Evolutionary conservation across 2,797 vertebrate species (phyloP).

Genomic region (Scomberomorus guttatus): DNA sequence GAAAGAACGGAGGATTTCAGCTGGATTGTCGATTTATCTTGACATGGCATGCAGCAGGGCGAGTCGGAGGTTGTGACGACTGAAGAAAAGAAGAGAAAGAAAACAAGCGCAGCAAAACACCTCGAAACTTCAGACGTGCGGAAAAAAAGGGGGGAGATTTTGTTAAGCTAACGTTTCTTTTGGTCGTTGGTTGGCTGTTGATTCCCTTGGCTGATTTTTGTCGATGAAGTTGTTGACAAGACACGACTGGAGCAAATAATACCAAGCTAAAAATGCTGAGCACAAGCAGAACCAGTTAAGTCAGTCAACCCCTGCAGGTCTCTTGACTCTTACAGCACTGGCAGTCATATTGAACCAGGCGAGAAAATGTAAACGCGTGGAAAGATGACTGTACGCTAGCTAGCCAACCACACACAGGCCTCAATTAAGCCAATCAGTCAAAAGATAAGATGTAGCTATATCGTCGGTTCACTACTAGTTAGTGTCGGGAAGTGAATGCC

Average conservation of each 20-base stretch:
- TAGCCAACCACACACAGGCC: constrained; percentile 69
- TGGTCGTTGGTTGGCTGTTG: constrained; percentile 50
- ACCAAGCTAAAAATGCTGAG: constrained; percentile 77
- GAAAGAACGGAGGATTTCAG: constrained; percentile 94
- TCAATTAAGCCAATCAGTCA: constrained; percentile 69
- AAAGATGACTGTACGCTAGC: constrained; percentile 78
- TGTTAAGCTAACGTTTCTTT: constrained; percentile 52
- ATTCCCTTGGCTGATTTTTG: constrained; percentile 29
- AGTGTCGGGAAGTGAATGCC: constrained; percentile 81
- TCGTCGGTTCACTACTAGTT: constrained; percentile 80
- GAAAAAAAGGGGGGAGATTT: constrained; percentile 23
- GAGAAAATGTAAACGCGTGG: constrained; percentile 83
- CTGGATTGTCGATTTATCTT: constrained; percentile 98
- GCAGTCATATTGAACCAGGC: constrained; percentile 56
- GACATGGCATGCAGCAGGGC: constrained; percentile 95
- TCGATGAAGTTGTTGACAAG: constrained; percentile 51
- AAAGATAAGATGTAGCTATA: constrained; percentile 87
- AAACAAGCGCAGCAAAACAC: constrained; percentile 77
- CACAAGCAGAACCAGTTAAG: constrained; percentile 72
- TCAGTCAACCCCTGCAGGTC: constrained; percentile 54
- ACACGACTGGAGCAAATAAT: constrained; percentile 50
- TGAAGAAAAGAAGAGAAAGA: constrained; percentile 83
- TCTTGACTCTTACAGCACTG: constrained; percentile 64
- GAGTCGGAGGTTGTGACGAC: constrained; percentile 87
- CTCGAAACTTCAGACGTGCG: constrained; percentile 71